A percentile compares a stretch with the other conserved stretches of the same genome.
These are phyloP conservation scores for Euura saliciscinereae DNA, from an alignment of 1,140 invertebrate genomes.

Conservation along the genomic window DNA sequence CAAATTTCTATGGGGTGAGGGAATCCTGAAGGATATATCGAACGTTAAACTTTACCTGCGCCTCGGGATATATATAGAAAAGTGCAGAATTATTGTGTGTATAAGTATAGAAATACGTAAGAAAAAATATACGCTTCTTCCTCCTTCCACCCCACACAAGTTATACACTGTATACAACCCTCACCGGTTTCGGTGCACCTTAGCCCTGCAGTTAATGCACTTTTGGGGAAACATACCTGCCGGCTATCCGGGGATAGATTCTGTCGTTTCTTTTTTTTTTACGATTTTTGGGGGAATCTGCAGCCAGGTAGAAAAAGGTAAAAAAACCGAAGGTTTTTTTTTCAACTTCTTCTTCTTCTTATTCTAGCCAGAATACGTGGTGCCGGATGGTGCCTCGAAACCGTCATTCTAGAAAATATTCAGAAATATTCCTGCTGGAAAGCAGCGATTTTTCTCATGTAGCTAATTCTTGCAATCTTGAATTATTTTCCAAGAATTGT, in stretches of 20 bases:
- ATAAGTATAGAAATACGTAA: background rate
- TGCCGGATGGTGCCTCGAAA: conserved; percentile 24
- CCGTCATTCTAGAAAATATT: background rate
- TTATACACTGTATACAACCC: background rate
- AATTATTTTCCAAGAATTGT: too few species aligned
- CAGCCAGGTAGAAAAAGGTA: conserved; percentile 41
- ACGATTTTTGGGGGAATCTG: conserved; percentile 41
- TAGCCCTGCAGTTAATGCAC: background rate
- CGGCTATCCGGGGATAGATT: background rate
- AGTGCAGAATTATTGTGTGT: background rate
- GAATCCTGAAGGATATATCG: too few species aligned
- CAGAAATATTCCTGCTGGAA: too few species aligned
- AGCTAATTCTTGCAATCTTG: too few species aligned
- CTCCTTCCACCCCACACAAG: background rate
- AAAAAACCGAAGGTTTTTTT: conserved; percentile 22
- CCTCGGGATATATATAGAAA: too few species aligned
- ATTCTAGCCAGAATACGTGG: conserved; percentile 10
- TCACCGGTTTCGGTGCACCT: background rate
- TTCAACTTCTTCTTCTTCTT: too few species aligned
- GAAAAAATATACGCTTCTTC: background rate
- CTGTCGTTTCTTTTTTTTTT: conserved; percentile 34
- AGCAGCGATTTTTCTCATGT: too few species aligned
- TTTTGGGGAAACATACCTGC: conserved; percentile 3
- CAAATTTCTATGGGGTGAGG: background rate
- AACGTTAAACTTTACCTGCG: too few species aligned